Evolutionary conservation across 2,797 vertebrate species (phyloP).

Genomic region (Phyllotis vaccarum): DNA sequence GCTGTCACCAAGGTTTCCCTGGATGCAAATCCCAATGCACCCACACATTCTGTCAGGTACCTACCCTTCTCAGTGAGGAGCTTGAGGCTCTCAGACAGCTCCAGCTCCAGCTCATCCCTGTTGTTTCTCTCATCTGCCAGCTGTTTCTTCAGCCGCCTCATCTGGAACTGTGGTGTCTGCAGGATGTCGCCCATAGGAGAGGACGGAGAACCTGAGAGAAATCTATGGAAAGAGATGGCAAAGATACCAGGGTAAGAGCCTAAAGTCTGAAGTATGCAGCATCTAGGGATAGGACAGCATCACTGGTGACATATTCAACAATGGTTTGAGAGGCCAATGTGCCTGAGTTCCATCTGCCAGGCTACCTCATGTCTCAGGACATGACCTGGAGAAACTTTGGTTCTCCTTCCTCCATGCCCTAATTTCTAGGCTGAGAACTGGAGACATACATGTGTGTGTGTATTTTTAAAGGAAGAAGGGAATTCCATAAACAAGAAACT

Average conservation of each 20-base stretch:
- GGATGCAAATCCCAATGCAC: neutral
- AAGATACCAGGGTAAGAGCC: slow-evolving; percentile 41
- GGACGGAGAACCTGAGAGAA: slow-evolving; percentile 80
- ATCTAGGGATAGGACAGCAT: neutral
- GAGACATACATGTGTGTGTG: too few species aligned
- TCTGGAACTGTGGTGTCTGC: slow-evolving; percentile 96
- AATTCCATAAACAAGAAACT: slow-evolving; percentile 14
- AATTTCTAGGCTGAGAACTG: slow-evolving; percentile 22
- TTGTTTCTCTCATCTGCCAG: slow-evolving; percentile 91
- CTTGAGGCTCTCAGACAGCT: slow-evolving; percentile 89
- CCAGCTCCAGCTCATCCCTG: slow-evolving; percentile 92
- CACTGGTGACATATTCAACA: neutral
- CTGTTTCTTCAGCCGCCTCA: slow-evolving; percentile 92
- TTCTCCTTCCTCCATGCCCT: slow-evolving; percentile 52
- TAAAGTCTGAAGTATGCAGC: neutral
- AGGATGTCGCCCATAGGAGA: slow-evolving; percentile 95
- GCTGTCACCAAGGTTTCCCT: neutral
- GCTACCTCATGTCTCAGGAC: neutral
- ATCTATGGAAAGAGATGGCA: slow-evolving; percentile 76
- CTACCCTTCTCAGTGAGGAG: slow-evolving; percentile 92
- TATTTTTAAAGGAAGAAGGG: slow-evolving; percentile 9
- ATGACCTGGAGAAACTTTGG: neutral
- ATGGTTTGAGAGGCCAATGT: neutral
- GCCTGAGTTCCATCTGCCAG: neutral
- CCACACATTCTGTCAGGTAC: rapidly evolving